A percentile compares a stretch with the other conserved stretches of the same genome.
Conservation (phyloP, 2,797 vertebrate genomes). For the Erpetoichthys calabaricus region DNA sequence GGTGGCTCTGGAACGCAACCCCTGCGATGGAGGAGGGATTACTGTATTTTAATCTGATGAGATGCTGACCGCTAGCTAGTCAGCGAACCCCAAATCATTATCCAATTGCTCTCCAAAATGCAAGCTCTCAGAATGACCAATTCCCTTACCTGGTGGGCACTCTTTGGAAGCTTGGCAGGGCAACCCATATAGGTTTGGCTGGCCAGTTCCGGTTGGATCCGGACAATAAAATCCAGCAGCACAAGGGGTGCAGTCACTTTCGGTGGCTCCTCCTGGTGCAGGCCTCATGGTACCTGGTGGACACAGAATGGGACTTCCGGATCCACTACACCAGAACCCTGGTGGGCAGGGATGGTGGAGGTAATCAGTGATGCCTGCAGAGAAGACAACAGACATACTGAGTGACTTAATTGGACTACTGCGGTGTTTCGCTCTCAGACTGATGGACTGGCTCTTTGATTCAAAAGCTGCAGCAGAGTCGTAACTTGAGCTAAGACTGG, state of each 20-base stretch:
- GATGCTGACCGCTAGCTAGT: too few relatives aligned
- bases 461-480: too few relatives aligned
- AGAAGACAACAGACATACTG: background rate
- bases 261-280: constrained; percentile 54
- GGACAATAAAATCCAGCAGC: constrained; percentile 66
- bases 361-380: constrained; percentile 35
- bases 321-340: constrained; percentile 78
- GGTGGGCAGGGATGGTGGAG: constrained; percentile 59
- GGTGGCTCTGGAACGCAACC: too few relatives aligned
- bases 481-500: too few relatives aligned
- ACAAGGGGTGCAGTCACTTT: constrained; percentile 60
- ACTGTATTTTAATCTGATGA: too few relatives aligned
- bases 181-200: constrained; percentile 54
- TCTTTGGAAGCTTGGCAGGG: constrained; percentile 66
- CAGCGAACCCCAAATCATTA: too few relatives aligned
- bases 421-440: too few relatives aligned
- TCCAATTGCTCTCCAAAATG: too few relatives aligned
- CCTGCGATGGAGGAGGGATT: too few relatives aligned
- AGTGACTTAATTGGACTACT: too few relatives aligned
- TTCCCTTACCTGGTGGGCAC: constrained; percentile 59
- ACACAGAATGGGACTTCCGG: constrained; percentile 53
- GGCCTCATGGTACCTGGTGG: constrained; percentile 65
- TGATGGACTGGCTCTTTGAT: too few relatives aligned
- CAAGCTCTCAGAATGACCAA: background rate
- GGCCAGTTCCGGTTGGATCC: constrained; percentile 41